phyloP scores from a whole-genome alignment of 2,888 invertebrate species.

The Andrena minutula region DNA sequence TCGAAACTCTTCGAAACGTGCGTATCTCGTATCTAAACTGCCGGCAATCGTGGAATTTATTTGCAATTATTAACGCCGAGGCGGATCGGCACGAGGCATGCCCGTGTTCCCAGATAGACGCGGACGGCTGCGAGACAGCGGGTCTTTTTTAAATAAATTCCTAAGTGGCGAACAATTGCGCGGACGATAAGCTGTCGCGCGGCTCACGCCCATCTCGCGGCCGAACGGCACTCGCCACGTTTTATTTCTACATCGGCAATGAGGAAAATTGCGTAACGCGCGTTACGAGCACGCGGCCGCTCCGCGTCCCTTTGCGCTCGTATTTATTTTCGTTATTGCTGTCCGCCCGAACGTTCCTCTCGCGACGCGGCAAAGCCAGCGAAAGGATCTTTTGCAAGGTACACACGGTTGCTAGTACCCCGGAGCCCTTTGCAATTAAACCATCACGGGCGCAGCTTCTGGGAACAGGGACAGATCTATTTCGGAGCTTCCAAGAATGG shows the following conservation, averaged over 20 bases:
- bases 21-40: too few species aligned
- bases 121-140: too few species aligned
- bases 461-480: neutral
- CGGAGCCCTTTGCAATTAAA: too few species aligned
- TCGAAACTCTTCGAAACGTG: too few species aligned
- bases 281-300: constrained; percentile 26
- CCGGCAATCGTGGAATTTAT: too few species aligned
- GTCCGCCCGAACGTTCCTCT: neutral
- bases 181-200: neutral
- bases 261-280: constrained; percentile 44
- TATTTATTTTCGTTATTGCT: constrained; percentile 38
- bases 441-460: too few species aligned
- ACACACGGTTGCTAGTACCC: neutral
- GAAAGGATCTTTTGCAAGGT: neutral
- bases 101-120: too few species aligned
- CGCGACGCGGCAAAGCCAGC: neutral
- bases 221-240: constrained; percentile 1
- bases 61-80: too few species aligned
- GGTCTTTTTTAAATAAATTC: neutral
- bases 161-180: neutral
- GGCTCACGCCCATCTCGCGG: neutral
- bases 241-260: constrained; percentile 46
- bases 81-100: too few species aligned
- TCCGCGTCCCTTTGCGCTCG: constrained; percentile 21
- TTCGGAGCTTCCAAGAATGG: neutral